Evolutionary conservation across 2,113 vertebrate species (phyloP), one percentile per base, ranked within the genome.

Genomic region (Prionailurus viverrinus): DNA sequence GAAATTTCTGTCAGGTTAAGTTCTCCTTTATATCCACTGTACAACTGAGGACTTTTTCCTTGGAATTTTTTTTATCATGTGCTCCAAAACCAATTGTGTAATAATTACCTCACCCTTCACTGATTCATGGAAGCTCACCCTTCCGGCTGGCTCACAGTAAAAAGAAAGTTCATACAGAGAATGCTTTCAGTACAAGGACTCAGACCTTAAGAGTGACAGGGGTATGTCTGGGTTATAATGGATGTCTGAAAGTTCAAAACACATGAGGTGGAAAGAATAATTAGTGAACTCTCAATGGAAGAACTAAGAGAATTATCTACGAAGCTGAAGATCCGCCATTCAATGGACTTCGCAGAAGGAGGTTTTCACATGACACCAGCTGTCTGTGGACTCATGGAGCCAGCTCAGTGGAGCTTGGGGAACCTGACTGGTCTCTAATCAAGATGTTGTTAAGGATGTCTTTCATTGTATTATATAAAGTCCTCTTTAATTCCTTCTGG

Each of bases 21-120:
- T 81, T 79, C 58, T 89, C 36, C 61, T 66, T 83, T 89, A 4
- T 5, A 27, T 39, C 58, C 48, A 84, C 39, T 31, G 10, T 48
- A 7, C 31, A 48, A 80, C 33, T 39, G 82, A 84, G 76, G 76
- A 51, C 51, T 88, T 95, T 88, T 92, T 74, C 82, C 94, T 88
- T 29, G 78, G 80, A 87, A 53, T 81, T 89, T 94, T 94, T 68
- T 94, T 74, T 65, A 95, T 68, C 55, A 16, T 36, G 11, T 39
- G 41, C 33, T 93, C 65, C 53, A 78, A 73, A 78, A 36, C n/a
- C 29, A 4, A 78, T 1, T 81, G 29, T 71, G 45, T 73, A 85
- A 96, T 51, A 71, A 94, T 81, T 48, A 63, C 91, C n/a, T 91
- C 80, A 96, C 39, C 53, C 41, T 65, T 48, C 63, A 55, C 16